A percentile compares a stretch with the other conserved stretches of the same genome.
Conservation (phyloP, 2,888 invertebrate species). For the Falcaria lacertinaria region DNA sequence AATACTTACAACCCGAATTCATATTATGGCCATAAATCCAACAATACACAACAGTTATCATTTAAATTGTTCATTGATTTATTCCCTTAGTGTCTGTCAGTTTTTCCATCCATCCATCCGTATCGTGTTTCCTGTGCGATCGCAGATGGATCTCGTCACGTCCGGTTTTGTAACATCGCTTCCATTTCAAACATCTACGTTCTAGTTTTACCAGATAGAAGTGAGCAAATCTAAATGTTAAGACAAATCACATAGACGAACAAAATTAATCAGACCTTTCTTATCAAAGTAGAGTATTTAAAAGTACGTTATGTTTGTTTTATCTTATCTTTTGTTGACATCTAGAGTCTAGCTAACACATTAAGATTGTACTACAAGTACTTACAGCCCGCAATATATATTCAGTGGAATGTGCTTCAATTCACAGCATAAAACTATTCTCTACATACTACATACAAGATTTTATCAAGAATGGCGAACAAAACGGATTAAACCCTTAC, state of each 20-base stretch:
- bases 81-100: not conserved
- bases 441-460: not conserved
- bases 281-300: too few species aligned
- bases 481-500: not conserved
- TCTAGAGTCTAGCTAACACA: too few species aligned
- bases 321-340: too few species aligned
- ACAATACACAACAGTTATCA: not conserved
- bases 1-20: too few species aligned
- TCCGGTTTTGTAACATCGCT: not conserved
- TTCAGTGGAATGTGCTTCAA: too few species aligned
- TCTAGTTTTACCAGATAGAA: not conserved
- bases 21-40: not conserved
- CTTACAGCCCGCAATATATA: too few species aligned
- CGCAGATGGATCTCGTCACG: not conserved
- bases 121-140: not conserved
- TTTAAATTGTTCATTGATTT: not conserved
- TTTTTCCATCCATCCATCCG: not conserved
- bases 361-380: too few species aligned
- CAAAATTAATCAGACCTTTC: too few species aligned
- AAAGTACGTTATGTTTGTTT: too few species aligned
- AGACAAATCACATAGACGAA: too few species aligned
- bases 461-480: not conserved
- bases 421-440: not conserved
- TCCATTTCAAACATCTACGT: not conserved
- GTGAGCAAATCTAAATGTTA: not conserved